Percentiles rank a stretch among this genome's conserved stretches.
Conservation (phyloP, 2,888 invertebrate species). For the Megaustenia siamemsis region DNA sequence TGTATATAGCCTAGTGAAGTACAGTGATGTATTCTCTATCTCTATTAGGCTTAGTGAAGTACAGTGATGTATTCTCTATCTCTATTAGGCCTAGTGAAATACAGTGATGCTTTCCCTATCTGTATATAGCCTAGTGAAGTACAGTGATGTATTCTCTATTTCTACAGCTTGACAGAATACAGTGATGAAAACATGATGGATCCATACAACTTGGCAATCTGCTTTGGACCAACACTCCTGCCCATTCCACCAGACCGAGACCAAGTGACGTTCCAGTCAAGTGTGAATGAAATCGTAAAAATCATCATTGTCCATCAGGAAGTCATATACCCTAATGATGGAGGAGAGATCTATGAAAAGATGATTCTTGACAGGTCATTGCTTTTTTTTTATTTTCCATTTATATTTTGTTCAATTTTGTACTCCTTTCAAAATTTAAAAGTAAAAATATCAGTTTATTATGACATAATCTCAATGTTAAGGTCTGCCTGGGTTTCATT, state of each 20-base stretch:
- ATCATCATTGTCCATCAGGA: slow-evolving; percentile 94
- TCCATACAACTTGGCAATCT: slow-evolving; percentile 97
- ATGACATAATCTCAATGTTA: too few species aligned
- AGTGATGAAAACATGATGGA: slow-evolving; percentile 99
- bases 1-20: too few species aligned
- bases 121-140: too few species aligned
- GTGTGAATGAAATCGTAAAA: slow-evolving; percentile 95
- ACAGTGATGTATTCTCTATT: slow-evolving; percentile 50
- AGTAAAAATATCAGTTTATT: too few species aligned
- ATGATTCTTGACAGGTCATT: slow-evolving; percentile 82
- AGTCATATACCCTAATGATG: slow-evolving; percentile 84
- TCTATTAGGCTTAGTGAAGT: too few species aligned
- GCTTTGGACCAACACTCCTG: slow-evolving; percentile 97
- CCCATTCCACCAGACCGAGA: slow-evolving; percentile 97
- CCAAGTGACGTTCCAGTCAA: slow-evolving; percentile 94
- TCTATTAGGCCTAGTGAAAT: too few species aligned
- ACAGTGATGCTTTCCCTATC: too few species aligned
- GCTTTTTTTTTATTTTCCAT: background rate
- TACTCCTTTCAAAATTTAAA: too few species aligned
- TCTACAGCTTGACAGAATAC: slow-evolving; percentile 91
- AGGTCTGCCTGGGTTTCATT: too few species aligned
- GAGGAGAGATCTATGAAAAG: slow-evolving; percentile 78
- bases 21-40: too few species aligned
- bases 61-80: too few species aligned
- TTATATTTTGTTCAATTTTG: too few species aligned